These are phyloP conservation scores for Meandrina meandrites DNA, from an alignment of 92 coral and sea anemone species.

Conservation along the genomic window DNA sequence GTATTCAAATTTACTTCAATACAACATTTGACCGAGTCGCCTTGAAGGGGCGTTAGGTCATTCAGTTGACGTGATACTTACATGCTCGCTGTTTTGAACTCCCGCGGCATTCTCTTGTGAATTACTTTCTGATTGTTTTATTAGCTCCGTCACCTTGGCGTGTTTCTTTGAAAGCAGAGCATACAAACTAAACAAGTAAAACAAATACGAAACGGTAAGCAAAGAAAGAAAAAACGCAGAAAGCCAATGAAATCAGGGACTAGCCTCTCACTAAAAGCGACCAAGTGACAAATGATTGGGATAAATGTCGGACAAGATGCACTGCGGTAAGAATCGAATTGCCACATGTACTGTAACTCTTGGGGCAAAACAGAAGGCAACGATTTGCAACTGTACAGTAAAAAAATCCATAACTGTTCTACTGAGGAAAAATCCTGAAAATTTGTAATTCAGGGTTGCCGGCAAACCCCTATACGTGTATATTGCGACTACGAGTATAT, in stretches of 20 bases:
- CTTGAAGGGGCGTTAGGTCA: not conserved
- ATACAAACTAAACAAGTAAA: constrained; percentile 65
- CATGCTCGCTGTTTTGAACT: constrained; percentile 50
- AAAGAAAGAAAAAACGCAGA: not conserved
- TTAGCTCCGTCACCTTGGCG: constrained; percentile 86
- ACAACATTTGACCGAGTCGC: not conserved
- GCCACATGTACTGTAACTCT: too few relatives aligned
- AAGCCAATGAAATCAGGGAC: not conserved
- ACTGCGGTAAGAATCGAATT: not conserved
- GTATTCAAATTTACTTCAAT: not conserved
- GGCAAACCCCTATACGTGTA: too few relatives aligned
- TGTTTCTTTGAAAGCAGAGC: constrained; percentile 95
- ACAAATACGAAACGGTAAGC: not conserved
- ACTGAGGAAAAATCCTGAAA: too few relatives aligned
- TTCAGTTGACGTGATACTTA: constrained; percentile 14
- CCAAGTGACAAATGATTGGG: not conserved
- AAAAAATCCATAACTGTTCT: too few relatives aligned
- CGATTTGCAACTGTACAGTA: too few relatives aligned
- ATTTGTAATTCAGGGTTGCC: too few relatives aligned
- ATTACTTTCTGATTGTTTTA: constrained; percentile 71
- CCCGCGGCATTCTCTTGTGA: constrained; percentile 32
- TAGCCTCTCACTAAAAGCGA: not conserved
- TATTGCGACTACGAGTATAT: too few relatives aligned
- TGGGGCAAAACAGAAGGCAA: too few relatives aligned
- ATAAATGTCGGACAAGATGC: not conserved